Base-by-base conservation (phyloP, 2,797 vertebrate species). In the Rachycentron canadum region DNA sequence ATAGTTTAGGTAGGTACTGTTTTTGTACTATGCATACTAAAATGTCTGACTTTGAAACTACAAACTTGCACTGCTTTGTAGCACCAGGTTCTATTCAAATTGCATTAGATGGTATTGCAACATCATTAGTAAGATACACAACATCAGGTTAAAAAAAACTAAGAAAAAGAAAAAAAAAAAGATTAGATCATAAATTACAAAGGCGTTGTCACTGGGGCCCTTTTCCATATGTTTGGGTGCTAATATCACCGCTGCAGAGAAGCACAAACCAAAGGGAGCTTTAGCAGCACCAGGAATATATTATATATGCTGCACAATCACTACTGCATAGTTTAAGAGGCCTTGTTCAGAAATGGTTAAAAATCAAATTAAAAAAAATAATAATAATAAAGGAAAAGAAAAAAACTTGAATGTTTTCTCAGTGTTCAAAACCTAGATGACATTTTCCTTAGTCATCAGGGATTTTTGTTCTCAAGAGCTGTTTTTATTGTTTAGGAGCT, bases 231-330 rank as follows among this genome's bases (percentile, higher is more conserved):
- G 86, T 94, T 82, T 91, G 87, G 94, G 94, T 95, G 94, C 94
- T 95, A 94, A 89, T 86, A 89, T 91, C 91, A 91, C 85, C 61
- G 93, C 93, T 94, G 93, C 93, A 94, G 89, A 95, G 81, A 95
- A 96, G 94, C 94, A 95, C 94, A 95, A 95, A 95, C 94, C 94
- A 96, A 95, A 95, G 93, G 90, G 91, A 93, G 91, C 89, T 92
- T 91, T 88, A 90, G 93, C 93, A 94, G 93, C 91, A 91, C 89
- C 90, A 93, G 86, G 91, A 92, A 86, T 91, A 88, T 81, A 86
- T 65, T 63, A 85, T 77, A 88, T 89, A 92, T 93, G 93, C 95
- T 94, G 93, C 94, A 95, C 94, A 95, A 94, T 94, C 93, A 95
- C 92, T 91, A 90, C 85, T 89, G 92, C 90, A 91, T 93, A 94